Evolutionary conservation across 2,797 vertebrate species (phyloP).

Genomic region (Podarcis lilfordi): DNA sequence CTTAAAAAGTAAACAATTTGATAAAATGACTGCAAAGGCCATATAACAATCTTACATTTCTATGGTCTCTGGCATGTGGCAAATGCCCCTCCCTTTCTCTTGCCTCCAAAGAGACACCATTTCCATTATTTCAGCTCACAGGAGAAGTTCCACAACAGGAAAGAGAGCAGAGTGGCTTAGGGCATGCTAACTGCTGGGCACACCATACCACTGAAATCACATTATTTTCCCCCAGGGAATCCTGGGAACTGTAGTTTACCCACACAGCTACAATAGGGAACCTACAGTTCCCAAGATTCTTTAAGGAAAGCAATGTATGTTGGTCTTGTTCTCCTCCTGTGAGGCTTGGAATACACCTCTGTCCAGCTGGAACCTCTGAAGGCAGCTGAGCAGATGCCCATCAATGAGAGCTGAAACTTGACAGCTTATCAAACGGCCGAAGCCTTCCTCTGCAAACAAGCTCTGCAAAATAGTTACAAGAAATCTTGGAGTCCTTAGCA

Average conservation of each 20-base stretch:
- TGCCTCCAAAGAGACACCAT: neutral
- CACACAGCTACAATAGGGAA: no score
- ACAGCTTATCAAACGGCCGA: neutral
- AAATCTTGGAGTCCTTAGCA: no score
- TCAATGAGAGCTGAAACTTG: neutral
- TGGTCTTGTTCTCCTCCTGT: neutral
- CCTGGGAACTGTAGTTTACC: no score
- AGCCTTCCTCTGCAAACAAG: no score
- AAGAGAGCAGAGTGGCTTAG: neutral
- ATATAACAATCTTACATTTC: neutral
- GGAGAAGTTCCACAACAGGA: no score
- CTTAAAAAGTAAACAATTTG: rapidly evolving
- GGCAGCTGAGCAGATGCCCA: neutral
- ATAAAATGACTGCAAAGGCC: neutral
- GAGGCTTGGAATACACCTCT: no score
- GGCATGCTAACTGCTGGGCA: no score
- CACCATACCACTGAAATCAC: no score
- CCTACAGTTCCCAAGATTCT: no score
- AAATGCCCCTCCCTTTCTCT: neutral
- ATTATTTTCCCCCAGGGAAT: no score
- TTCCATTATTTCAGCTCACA: neutral
- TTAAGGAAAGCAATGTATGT: no score
- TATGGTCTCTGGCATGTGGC: neutral
- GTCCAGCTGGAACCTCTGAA: neutral
- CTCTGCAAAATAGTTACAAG: no score